Base-by-base conservation (phyloP, 2,797 vertebrate genomes). In the Hafferia zeledoni region DNA sequence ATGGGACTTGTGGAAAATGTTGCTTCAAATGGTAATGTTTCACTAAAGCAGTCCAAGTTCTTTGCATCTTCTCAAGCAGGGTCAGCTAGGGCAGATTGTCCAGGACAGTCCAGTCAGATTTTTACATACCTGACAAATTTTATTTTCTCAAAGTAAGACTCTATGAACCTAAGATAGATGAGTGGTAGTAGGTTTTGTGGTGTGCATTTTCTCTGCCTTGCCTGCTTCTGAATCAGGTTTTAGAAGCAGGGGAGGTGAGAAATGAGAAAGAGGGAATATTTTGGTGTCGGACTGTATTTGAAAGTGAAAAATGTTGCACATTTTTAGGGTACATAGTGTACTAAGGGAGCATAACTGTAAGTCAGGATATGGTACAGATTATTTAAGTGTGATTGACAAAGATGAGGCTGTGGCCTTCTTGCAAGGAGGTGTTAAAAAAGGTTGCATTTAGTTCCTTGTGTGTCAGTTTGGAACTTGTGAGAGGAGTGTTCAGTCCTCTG, bases 161-260 rank as follows among this genome's bases (percentile, higher is more conserved):
- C 49, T 43, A 1, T 78, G 71, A 87, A 87, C 25, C 10, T 74
- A 44, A 76, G 59, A 61, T 28, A 65, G 46, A 35, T 39, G 63
- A 11, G 17, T 37, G 24, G 37, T 41, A 13, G 56, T 79, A 33
- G 55, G 49, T 31, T 55, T 69, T 80, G 28, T 90, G 50, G 35
- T 52, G 27, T 47, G 64, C 3, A 50, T 68, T 65, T 41, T 17
- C 13, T 25, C 20, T 0, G 50, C 7, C 5, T 50, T 71, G 52
- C 70, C 37, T 0, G 0, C n/a, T 88, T 90, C 70, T 83, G 91
- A 94, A 47, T 81, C 59, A 52, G 65, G 65, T 65, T 92, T 83
- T 86, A 53, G 61, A 94, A 92, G 83, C 79, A 83, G 68, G 64
- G 87, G 80, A 92, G 76, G 87, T 89, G 81, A 91, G 91, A 94